phyloP scores from a whole-genome alignment of 2,797 vertebrate genomes.

The Chrysocyon brachyurus region DNA sequence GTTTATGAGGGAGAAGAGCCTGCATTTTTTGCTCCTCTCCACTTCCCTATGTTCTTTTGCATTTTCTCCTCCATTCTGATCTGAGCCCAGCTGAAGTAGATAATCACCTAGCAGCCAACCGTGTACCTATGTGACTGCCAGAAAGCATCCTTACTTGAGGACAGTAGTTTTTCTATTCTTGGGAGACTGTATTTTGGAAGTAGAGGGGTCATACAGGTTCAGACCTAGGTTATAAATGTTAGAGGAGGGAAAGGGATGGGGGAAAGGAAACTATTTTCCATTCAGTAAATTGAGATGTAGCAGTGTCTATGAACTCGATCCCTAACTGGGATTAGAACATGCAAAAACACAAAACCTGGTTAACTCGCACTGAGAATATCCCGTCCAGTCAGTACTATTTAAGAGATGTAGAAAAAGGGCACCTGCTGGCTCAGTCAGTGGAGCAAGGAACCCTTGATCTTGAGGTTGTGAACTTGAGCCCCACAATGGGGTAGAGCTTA shows the following conservation, averaged over 20 bases:
- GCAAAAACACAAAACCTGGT: neutral
- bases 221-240: neutral
- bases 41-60: neutral
- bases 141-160: neutral
- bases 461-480: neutral
- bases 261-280: neutral
- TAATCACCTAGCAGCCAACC: neutral
- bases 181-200: neutral
- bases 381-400: neutral
- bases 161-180: neutral
- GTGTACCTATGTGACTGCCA: neutral
- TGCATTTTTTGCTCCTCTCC: neutral
- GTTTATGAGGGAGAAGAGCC: too few species aligned
- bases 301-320: neutral
- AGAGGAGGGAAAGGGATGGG: neutral
- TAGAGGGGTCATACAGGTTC: neutral
- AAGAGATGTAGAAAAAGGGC: neutral
- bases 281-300: neutral
- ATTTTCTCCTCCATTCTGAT: neutral
- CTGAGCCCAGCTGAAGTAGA: neutral
- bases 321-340: neutral
- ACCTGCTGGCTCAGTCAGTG: neutral
- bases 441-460: neutral
- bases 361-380: neutral
- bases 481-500: neutral